Evolutionary conservation across 2,797 vertebrate genomes (phyloP), one percentile per base, ranked within the genome.

Genomic region (Rhynchotus rufescens): DNA sequence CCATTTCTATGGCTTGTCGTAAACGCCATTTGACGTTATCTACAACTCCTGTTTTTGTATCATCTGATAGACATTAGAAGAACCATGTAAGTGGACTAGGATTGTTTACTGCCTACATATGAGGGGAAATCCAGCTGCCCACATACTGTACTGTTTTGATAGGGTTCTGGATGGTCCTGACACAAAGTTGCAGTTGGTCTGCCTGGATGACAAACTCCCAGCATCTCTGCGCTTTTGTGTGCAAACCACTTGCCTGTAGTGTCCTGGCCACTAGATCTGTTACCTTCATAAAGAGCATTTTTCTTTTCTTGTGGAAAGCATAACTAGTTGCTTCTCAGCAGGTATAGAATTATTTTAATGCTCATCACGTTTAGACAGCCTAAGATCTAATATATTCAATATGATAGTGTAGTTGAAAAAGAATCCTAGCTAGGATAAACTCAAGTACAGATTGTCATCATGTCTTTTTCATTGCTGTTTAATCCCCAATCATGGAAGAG

Each of bases 161-260:
- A 59, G 23, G 42, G 5, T 40, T 74, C 51, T 69, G 12, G 17
- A 59, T 59, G 57, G 69, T 75, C 32, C 32, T 84, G 51, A 60
- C 64, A 52, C 22, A 30, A 65, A 59, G 36, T n/a, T 7, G 21
- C 60, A 36, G 25, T 40, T 20, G 8, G 38, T 40, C 54, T 81
- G 15, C 36, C 15, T 15, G n/a, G 12, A 14, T 44, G 16, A 36
- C 34, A 69, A 10, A 20, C 30, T 80, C 6, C 4, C 10, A 36
- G 15, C 49, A 44, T 17, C 15, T 8, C 19, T 7, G 11, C 28
- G 11, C 52, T 80, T 1, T 1, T 28, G 51, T 71, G 30, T 6
- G 10, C 30, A 30, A 12, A 4, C 2, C 5, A 2, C 51, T 1
- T 2, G 2, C 4, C 38, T 71, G 57, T 69, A 8, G 32, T 71